Percentiles rank a stretch among this genome's conserved stretches.
Evolutionary conservation across 2,113 vertebrate genomes (phyloP).

Genomic region (Thinocorus orbignyianus): DNA sequence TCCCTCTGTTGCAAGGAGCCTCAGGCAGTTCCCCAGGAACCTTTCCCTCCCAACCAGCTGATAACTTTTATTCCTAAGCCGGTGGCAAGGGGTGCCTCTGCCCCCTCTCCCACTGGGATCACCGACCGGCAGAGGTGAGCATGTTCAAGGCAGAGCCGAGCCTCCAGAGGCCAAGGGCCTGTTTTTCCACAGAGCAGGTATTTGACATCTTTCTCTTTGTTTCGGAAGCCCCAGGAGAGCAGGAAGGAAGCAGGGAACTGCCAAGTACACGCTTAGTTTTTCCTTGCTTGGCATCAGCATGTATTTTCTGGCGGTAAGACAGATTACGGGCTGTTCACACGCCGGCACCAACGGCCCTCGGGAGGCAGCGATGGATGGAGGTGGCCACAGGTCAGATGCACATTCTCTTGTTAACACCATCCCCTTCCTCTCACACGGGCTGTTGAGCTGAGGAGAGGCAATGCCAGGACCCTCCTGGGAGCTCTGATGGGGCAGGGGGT

Average conservation of each 20-base stretch:
- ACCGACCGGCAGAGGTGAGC: neutral
- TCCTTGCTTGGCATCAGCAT: neutral
- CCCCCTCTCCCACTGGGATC: neutral
- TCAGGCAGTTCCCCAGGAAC: neutral
- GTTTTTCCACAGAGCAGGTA: neutral
- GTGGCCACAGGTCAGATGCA: neutral
- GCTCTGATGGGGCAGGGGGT: neutral
- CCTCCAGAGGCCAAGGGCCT: neutral
- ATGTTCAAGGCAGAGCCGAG: neutral
- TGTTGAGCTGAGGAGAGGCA: rapidly evolving
- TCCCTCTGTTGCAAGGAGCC: neutral
- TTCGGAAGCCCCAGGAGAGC: neutral
- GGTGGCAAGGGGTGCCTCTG: neutral
- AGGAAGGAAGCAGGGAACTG: neutral
- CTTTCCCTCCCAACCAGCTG: neutral
- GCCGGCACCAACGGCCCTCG: neutral
- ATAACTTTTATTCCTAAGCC: neutral
- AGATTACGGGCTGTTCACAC: neutral
- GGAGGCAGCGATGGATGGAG: neutral
- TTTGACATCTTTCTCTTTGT: neutral
- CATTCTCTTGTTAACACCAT: neutral
- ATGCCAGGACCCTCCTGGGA: neutral
- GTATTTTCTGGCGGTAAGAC: neutral
- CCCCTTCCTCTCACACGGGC: neutral
- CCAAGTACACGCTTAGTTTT: neutral